Conservation (phyloP, 2,888 invertebrate species). For the Salticus scenicus region DNA sequence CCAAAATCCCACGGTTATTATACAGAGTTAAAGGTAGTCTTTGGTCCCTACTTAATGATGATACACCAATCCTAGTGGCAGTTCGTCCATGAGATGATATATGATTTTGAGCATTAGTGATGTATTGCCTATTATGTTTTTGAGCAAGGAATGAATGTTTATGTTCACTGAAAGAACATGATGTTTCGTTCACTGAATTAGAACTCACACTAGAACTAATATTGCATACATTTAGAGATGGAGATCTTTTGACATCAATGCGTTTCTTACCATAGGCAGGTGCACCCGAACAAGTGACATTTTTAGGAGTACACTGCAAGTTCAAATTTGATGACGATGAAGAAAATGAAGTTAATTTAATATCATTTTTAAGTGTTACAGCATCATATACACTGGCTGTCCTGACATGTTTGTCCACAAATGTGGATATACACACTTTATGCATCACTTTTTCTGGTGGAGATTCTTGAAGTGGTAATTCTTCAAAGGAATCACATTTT, state of each 20-base stretch:
- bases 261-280: constrained; percentile 10
- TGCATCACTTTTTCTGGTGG: constrained; percentile 26
- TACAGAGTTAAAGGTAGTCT: constrained; percentile 55
- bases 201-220: not conserved
- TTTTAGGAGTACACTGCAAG: not conserved
- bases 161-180: not conserved
- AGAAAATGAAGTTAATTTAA: not conserved
- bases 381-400: constrained; percentile 62
- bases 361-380: not conserved
- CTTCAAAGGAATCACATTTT: constrained; percentile 61
- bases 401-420: constrained; percentile 52
- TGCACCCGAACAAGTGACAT: constrained; percentile 29
- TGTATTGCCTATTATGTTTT: constrained; percentile 34
- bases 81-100: constrained; percentile 34
- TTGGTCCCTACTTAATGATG: constrained; percentile 66
- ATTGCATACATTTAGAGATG: constrained; percentile 41
- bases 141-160: not conserved
- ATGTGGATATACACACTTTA: constrained; percentile 61
- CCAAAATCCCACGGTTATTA: constrained; percentile 19
- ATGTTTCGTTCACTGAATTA: not conserved
- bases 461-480: constrained; percentile 34
- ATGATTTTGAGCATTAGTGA: constrained; percentile 32
- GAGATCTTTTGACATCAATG: constrained; percentile 41
- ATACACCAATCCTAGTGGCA: constrained; percentile 68
- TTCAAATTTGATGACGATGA: not conserved